Evolutionary conservation across 2,113 vertebrate species (phyloP).

Genomic region (Lipotes vexillifer): DNA sequence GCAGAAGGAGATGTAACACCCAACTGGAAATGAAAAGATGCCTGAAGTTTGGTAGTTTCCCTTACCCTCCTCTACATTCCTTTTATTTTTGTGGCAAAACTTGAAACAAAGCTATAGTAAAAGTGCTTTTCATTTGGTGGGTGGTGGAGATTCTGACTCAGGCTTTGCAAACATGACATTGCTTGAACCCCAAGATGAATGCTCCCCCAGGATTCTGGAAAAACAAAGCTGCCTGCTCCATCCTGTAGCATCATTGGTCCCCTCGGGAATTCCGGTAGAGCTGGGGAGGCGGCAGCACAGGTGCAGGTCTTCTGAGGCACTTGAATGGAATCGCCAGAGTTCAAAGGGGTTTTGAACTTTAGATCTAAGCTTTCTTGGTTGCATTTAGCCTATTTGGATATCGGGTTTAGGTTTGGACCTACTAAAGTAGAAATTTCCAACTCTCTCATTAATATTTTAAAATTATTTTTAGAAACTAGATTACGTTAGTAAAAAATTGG

Average conservation of each 20-base stretch:
- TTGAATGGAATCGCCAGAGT: constrained; percentile 5
- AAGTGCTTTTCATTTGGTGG: constrained; percentile 52
- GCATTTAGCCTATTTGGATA: not conserved
- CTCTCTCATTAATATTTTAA: not conserved
- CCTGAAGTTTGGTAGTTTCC: not conserved
- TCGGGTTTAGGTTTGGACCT: not conserved
- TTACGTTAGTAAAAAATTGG: not conserved
- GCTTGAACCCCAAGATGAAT: not conserved
- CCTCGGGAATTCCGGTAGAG: not conserved
- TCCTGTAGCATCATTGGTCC: not conserved
- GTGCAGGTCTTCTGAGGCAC: not conserved
- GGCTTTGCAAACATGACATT: constrained; percentile 56
- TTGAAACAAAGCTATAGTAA: constrained; percentile 48
- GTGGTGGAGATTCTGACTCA: constrained; percentile 61
- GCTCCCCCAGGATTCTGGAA: not conserved
- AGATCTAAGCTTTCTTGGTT: not conserved
- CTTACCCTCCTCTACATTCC: not conserved
- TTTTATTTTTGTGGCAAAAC: constrained; percentile 50
- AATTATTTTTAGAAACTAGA: not conserved
- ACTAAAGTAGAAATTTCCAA: not conserved
- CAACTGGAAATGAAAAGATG: constrained; percentile 21
- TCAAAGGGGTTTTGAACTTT: constrained; percentile 53
- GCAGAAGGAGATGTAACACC: not conserved
- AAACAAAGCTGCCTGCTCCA: constrained; percentile 6
- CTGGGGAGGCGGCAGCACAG: not conserved